Base-by-base conservation (phyloP, 2,888 invertebrate genomes). In the Fragum sueziense region DNA sequence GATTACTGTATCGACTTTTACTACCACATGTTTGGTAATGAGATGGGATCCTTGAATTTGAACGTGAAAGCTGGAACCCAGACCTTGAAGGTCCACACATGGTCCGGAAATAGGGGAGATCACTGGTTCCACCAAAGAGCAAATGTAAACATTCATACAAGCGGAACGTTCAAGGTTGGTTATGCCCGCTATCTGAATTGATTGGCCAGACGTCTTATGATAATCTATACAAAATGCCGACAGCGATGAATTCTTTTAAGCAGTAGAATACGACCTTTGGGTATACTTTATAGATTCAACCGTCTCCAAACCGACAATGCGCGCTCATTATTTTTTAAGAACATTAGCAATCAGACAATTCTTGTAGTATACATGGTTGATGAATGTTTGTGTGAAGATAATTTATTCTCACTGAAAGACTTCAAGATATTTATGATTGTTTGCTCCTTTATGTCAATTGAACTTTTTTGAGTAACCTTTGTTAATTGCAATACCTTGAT, bases 21-120 rank as follows among this genome's bases (percentile, higher is more conserved):
- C 78, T 89, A 86, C 74, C 82, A 89, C 73, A 89, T 90, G 90
- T 85, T 87, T 61, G 91, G 91, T 4, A 57, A 65, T 9, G 77
- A 86, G 59, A 88, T 85, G 54, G 90, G 89, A 11, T 68, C 59
- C 9, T 79, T 90, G 17, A 74, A 76, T 25, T 76, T 88, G 33
- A 82, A 82, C 67, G 78, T 82, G 20, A 57, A 82, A 1, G 31
- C 73, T 57, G 84, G 84, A 25, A 33, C 68, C 34, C 70, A 78
- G 20, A 47, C 57, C 0, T 37, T 62, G 14, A 74, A 79, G 27
- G 41, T 87, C 29, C 76, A 79, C 54, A 74, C 73, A 20, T 80
- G 79, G 74, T 41, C 67, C 25, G 88, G 88, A 57, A 70, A 87
- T 74, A 86, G 87, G 34, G 86, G 86, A 2, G 65, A 85, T 51